A percentile compares a stretch with the other conserved stretches of the same genome.
These are phyloP conservation scores for Coccyzus lansbergi DNA, from an alignment of 2,797 vertebrate genomes.

Conservation along the genomic window DNA sequence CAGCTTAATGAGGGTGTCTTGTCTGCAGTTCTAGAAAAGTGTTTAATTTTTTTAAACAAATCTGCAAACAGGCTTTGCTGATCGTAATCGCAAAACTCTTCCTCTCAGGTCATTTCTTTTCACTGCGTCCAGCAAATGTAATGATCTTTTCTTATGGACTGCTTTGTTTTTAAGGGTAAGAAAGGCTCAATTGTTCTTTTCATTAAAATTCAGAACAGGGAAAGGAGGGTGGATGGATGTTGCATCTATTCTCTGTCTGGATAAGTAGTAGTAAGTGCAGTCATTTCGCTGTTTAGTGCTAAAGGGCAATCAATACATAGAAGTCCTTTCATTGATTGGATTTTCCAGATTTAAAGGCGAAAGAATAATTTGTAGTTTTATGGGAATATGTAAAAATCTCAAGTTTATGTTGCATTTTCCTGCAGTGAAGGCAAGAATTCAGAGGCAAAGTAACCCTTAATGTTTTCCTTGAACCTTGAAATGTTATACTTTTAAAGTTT, in stretches of 20 bases:
- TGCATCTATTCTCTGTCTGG: not conserved
- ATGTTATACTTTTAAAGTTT: not conserved
- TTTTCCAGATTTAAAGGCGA: not conserved
- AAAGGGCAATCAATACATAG: not conserved
- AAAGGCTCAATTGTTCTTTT: slow-evolving; percentile 36
- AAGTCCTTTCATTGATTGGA: not conserved
- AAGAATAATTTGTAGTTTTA: not conserved
- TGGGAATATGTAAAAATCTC: not conserved
- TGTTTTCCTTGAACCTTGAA: not conserved
- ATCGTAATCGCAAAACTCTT: not conserved
- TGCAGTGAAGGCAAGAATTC: not conserved
- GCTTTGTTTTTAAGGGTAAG: not conserved
- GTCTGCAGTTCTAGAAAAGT: not conserved
- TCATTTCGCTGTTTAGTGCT: not conserved
- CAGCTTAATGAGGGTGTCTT: not conserved
- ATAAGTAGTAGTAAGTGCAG: not conserved
- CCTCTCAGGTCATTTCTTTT: not conserved
- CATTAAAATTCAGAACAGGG: slow-evolving; percentile 41
- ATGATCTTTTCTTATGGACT: not conserved
- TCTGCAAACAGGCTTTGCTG: not conserved
- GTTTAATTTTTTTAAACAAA: not conserved
- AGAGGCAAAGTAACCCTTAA: not conserved
- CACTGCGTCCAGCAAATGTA: not conserved
- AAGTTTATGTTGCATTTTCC: not conserved
- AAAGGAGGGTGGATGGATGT: not conserved